A percentile compares a stretch with the other conserved stretches of the same genome.
Evolutionary conservation across 2,113 vertebrate species (phyloP).

Genomic region (Orthonyx spaldingii): DNA sequence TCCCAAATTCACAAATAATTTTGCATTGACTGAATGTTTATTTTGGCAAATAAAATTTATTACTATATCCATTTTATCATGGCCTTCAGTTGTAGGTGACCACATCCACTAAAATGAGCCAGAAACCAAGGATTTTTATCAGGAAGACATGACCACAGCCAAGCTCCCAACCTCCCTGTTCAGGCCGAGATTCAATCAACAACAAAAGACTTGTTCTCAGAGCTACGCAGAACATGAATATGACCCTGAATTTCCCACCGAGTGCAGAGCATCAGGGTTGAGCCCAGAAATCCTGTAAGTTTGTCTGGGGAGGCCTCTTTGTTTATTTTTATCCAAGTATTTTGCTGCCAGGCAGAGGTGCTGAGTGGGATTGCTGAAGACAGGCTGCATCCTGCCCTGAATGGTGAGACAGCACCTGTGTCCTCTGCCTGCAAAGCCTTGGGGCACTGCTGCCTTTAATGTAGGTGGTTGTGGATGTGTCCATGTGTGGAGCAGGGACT

Average conservation of each 20-base stretch:
- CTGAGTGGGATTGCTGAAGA: neutral
- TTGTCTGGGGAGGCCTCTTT: neutral
- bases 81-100: neutral
- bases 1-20: neutral
- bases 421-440: neutral
- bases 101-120: neutral
- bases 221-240: neutral
- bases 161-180: neutral
- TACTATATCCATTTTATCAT: neutral
- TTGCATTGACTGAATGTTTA: neutral
- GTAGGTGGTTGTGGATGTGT: rapidly evolving
- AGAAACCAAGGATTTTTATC: neutral
- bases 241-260: neutral
- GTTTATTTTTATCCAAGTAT: neutral
- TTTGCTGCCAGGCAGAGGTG: neutral
- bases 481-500: rapidly evolving
- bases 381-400: neutral
- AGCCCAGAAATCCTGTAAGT: neutral
- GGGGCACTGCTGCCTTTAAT: neutral
- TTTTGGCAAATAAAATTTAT: neutral
- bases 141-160: neutral
- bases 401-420: neutral
- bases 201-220: rapidly evolving
- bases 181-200: neutral
- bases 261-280: neutral